phyloP scores from a whole-genome alignment of 2,797 vertebrate genomes.

The Lacerta agilis region DNA sequence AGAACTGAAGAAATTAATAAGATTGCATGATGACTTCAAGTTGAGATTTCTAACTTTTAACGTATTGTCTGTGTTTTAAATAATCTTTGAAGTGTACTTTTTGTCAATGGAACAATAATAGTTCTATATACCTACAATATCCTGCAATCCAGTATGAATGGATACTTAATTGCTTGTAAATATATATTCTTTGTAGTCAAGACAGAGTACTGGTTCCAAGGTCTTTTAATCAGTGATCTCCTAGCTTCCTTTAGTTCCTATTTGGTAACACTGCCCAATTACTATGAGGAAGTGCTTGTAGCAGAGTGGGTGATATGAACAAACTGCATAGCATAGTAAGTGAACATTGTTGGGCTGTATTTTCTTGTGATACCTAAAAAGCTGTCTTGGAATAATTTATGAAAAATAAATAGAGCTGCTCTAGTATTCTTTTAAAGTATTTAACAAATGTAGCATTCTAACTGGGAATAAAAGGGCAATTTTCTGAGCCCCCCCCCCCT shows the following conservation, averaged over 20 bases:
- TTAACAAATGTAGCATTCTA: background rate
- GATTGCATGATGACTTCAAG: background rate
- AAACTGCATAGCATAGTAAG: background rate
- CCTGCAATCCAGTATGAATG: background rate
- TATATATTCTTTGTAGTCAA: conserved; percentile 17
- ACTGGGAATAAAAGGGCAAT: background rate
- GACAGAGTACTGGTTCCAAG: background rate
- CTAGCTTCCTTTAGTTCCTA: background rate
- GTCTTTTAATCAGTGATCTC: background rate
- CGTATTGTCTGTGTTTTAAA: background rate
- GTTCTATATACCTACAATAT: background rate
- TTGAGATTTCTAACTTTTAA: conserved; percentile 13
- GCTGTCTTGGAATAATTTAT: conserved; percentile 66
- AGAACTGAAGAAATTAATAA: background rate
- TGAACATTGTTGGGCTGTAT: conserved; percentile 19
- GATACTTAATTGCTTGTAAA: conserved; percentile 8
- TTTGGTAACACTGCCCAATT: background rate
- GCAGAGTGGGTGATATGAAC: background rate
- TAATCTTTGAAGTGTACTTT: background rate
- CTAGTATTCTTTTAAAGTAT: conserved; percentile 51
- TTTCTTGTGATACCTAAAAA: conserved; percentile 52
- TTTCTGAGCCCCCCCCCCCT: background rate
- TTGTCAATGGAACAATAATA: background rate
- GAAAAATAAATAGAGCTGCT: conserved; percentile 56
- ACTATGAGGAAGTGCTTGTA: background rate